These are phyloP conservation scores for Autographa gamma DNA, from an alignment of 2,888 invertebrate genomes.

Conservation along the genomic window DNA sequence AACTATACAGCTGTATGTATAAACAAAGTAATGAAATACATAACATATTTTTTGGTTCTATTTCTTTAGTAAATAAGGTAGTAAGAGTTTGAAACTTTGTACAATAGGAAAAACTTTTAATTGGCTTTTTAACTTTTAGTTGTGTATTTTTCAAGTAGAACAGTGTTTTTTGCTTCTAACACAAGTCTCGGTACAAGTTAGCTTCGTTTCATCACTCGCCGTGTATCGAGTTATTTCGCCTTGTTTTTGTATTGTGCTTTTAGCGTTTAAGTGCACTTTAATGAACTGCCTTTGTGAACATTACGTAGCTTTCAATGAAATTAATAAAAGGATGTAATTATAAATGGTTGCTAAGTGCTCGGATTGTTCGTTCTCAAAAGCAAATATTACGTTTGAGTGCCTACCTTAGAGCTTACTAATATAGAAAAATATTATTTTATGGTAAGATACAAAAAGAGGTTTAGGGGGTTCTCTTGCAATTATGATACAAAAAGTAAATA, in stretches of 20 bases:
- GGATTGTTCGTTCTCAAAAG: no score
- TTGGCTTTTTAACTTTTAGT: constrained; percentile 64
- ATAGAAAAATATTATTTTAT: no score
- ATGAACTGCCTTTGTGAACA: constrained; percentile 14
- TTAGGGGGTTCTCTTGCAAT: no score
- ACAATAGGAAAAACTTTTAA: constrained; percentile 64
- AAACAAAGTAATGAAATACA: constrained; percentile 27
- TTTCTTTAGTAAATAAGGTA: constrained; percentile 30
- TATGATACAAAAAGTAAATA: no score
- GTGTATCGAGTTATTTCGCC: constrained; percentile 39
- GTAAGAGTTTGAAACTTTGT: constrained; percentile 49
- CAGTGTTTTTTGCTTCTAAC: constrained; percentile 48
- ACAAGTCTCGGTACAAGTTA: constrained; percentile 43
- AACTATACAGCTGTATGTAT: not conserved
- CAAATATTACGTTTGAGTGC: no score
- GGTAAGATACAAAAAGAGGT: no score
- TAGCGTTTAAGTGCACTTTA: constrained; percentile 40
- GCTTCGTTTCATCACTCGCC: constrained; percentile 32
- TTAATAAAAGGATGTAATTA: not conserved
- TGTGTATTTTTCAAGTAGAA: constrained; percentile 48
- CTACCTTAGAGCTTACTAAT: no score
- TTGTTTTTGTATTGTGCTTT: constrained; percentile 44
- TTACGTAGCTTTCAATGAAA: constrained; percentile 13
- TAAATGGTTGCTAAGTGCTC: not conserved
- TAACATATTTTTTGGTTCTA: constrained; percentile 23